Evolutionary conservation across 1,140 invertebrate genomes (phyloP), one percentile per base, ranked within the genome.

Genomic region (Polypedilum vanderplanki): DNA sequence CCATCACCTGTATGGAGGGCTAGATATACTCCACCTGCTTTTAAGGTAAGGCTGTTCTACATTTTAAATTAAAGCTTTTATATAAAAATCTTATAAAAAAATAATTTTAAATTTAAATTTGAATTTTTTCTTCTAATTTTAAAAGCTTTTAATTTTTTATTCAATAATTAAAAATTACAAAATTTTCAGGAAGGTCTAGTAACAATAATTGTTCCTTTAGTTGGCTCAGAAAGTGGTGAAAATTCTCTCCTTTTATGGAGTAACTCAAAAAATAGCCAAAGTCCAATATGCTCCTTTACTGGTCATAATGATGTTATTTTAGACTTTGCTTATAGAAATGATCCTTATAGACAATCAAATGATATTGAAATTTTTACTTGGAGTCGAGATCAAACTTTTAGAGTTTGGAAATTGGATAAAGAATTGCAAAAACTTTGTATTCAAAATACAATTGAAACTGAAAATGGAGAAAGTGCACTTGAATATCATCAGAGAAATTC

Each of bases 1-100:
- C 95, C 96, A 5, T 92, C 93, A 64, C 95, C 96, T 4, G 95
- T 98, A 0, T 98, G 96, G 95, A 88, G 94, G 82, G 95, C 95
- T 8, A 88, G 93, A 80, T 96, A 93, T 80, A 94, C 93, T 41
- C 91, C 92, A 86, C 80, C 93, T 88, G 95, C 96, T 17, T 97
- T 98, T 86, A 95, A 94, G 24, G 24, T 33, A n/a, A n/a, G n/a
- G n/a, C n/a, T n/a, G n/a, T n/a, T n/a, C n/a, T n/a, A n/a, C n/a
- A n/a, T n/a, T n/a, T n/a, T n/a, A n/a, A n/a, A n/a, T n/a, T n/a
- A n/a, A n/a, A n/a, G n/a, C n/a, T n/a, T n/a, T n/a, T n/a, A n/a
- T n/a, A n/a, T n/a, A n/a, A n/a, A n/a, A n/a, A n/a, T n/a, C n/a
- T n/a, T n/a, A n/a, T n/a, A n/a, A n/a, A n/a, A n/a, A n/a, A n/a